Evolutionary conservation across 2,888 invertebrate genomes (phyloP), one percentile per base, ranked within the genome.

Genomic region (Pollenia amentaria): DNA sequence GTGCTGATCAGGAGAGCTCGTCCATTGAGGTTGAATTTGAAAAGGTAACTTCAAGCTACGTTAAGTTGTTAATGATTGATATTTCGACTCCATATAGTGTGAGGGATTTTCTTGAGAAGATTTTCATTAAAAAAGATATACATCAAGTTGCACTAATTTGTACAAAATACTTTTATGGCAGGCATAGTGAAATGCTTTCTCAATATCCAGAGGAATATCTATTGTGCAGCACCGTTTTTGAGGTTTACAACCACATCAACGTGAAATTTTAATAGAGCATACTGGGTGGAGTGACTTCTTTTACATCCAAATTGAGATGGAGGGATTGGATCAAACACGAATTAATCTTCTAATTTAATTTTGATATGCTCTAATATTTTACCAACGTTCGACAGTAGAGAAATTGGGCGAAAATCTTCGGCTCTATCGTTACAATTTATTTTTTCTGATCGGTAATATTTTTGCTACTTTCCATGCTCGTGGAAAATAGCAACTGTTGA

Each of bases 31-130:
- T 72, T 72, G 21, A 72, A 57, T 18, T 46, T 72, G 12, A 44
- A 11, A 64, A 40, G 16, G 14, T 14, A 8, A 70, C 38, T 3
- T 53, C 70, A 14, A 70, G 51, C 11, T 53, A 70, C 29, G 29
- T 60, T 10, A 70, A 40, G n/a, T n/a, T 38, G 11, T 78, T 29
- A 46, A 67, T 80, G n/a, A 46, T 69, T 8, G 53, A 60, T 3
- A 81, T 77, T 64, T 85, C 42, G 11, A 53, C 10, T 0, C 57
- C 57, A 3, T 62, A 21, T 6, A 83, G 38, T 6, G 10, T 12
- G 0, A 73, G 10, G 18, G 44, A 12, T 9, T 6, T 53, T 76
- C 44, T 44, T 44, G 44, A 44, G 12, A 44, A 11, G 12, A 44
- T 44, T 44, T 44, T 44, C 10, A 44, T 11, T 3, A 44, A 11